Percentiles rank a stretch among this genome's conserved stretches.
Conservation (phyloP, 2,888 invertebrate species). For the Pyrrhosoma nymphula region DNA sequence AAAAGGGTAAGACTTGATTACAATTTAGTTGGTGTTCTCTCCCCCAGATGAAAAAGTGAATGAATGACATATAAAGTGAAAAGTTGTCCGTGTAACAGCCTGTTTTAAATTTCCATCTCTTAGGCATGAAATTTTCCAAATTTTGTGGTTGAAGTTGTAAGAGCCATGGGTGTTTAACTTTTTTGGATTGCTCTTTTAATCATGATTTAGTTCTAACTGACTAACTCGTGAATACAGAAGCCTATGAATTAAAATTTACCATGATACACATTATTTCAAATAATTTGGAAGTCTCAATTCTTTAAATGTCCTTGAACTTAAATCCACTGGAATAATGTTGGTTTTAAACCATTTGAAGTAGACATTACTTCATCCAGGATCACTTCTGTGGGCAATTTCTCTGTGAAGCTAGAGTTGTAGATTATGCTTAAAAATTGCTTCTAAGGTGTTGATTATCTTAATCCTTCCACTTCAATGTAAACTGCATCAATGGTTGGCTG, state of each 20-base stretch:
- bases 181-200: not conserved
- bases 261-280: not conserved
- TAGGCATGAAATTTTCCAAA: not conserved
- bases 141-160: not conserved
- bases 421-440: conserved; percentile 58
- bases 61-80: not conserved
- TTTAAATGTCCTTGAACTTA: not conserved
- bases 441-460: conserved; percentile 52
- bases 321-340: not conserved
- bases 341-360: not conserved
- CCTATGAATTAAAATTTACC: not conserved
- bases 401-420: conserved; percentile 41
- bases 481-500: conserved; percentile 44
- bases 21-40: conserved; percentile 12
- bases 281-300: not conserved
- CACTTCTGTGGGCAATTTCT: not conserved
- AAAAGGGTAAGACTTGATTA: conserved; percentile 52
- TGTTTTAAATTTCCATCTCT: not conserved
- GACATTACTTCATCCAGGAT: conserved; percentile 41
- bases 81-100: not conserved
- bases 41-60: not conserved
- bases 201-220: not conserved
- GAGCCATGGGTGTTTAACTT: not conserved
- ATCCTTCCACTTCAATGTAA: conserved; percentile 57
- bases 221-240: not conserved